Conservation (phyloP, 1,140 invertebrate genomes). For the Brachionus plicatilis region DNA sequence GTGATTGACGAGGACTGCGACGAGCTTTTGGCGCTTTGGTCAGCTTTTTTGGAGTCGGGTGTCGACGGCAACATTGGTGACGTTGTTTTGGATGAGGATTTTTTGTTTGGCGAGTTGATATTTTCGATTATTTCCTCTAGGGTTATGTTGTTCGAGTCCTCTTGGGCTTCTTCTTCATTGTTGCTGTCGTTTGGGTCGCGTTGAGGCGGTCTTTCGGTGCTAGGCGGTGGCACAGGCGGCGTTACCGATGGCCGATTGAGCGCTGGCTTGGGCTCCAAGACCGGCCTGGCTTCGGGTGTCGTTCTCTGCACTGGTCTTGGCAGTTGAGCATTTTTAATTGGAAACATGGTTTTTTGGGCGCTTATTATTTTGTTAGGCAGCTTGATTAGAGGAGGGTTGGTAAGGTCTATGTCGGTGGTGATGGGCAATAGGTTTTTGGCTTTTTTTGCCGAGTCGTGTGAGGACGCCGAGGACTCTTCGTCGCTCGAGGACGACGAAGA, state of each 20-base stretch:
- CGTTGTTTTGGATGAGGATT: slow-evolving; percentile 16
- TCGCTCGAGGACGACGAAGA: slow-evolving; percentile 7
- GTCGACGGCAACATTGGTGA: neutral
- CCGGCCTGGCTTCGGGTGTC: neutral
- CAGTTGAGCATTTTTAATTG: neutral
- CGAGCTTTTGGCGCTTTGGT: neutral
- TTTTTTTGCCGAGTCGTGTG: neutral
- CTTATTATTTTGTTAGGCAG: neutral
- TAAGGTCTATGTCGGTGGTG: neutral
- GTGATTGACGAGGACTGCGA: neutral
- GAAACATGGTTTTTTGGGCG: neutral
- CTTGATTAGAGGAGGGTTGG: neutral
- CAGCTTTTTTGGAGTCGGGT: neutral
- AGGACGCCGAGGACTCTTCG: neutral
- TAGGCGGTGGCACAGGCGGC: neutral
- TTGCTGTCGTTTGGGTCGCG: neutral
- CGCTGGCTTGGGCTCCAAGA: neutral
- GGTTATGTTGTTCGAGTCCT: slow-evolving; percentile 2
- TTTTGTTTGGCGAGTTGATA: slow-evolving; percentile 20
- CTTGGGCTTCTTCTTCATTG: neutral
- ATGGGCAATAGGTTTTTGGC: neutral
- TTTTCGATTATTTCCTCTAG: slow-evolving; percentile 4
- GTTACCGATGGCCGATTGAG: neutral
- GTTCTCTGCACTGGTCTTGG: neutral
- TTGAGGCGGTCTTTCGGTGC: neutral